Base-by-base conservation (phyloP, 2,888 invertebrate genomes). In the Dicranocentrus wangi region DNA sequence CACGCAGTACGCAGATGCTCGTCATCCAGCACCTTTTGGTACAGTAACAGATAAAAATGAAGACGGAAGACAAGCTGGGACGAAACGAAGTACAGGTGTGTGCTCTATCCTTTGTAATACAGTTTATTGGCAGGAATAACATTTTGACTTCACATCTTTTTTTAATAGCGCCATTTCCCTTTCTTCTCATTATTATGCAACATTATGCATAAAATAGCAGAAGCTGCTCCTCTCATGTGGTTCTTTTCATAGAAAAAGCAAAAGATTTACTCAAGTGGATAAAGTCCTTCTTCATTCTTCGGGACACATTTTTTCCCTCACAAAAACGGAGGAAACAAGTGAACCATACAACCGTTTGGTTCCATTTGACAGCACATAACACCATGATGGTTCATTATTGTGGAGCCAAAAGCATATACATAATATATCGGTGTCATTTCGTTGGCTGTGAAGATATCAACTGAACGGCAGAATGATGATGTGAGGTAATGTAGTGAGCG, bases 261-360 rank as follows among this genome's bases (percentile, higher is more conserved):
- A 51, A 63, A 60, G 63, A 73, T 63, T 73, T 73, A 27, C 72
- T 73, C 51, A 73, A 51, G 72, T 51, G 72, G 53, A 73, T 73
- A 73, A 73, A 60, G 63, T 63, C 63, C 43, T 42, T 72, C 63
- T 73, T 63, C 28, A 61, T 19, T 25, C 42, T 13, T 63, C 63
- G 15, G 32, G 17, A 53, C 32, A 25, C 28, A 51, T 53, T 63
- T 63, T 51, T 7, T 17, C 55, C 32, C 39, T 19, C 10, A 17
- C 42, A 61, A 71, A 43, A 71, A 17, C 25, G 51, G 42, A 61
- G 72, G 53, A 32, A 51, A n/a, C 51, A 73, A 73, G 72, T 73
- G 72, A 73, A 61, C 51, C 63, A 47, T 63, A 60, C 72, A 61
- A 63, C 72, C 72, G 53, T 73, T 73, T 73, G 72, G 72, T 72